Evolutionary conservation across 2,113 vertebrate genomes (phyloP), one percentile per base, ranked within the genome.

Genomic region (Silurus glanis): DNA sequence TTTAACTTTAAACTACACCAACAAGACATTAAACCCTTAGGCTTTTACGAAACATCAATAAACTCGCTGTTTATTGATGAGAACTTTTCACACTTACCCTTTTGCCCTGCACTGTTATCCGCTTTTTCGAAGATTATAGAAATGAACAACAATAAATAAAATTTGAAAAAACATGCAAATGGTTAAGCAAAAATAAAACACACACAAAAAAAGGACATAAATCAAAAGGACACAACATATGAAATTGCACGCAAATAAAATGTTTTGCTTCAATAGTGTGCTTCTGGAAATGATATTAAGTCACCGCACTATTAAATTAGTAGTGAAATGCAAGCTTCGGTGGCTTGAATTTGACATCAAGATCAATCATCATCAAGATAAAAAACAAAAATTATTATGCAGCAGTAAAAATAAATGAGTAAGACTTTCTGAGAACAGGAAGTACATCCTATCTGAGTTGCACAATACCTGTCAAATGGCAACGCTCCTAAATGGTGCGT

Each of bases 51-150:
- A 53, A 10, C 75, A 80, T 76, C 80, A 76, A 67, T 87, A 87
- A 87, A 83, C 69, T 14, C 80, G 59, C 58, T 71, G 53, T 76
- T 88, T 83, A 90, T 78, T 82, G 75, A 85, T 84, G 67, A 88
- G 85, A 83, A 37, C n/a, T 92, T 56, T 8, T 82, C 88, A 91
- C 81, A 93, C 94, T 95, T 91, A 95, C 95, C 94, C 88, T 86
- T 80, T 9, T 84, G 89, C 90, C 87, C 93, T 92, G 94, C 94
- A 87, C 86, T 91, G 94, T 92, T 90, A 92, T 94, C 95, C 87
- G 94, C 94, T 95, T 93, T 92, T 89, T 76, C 49, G 86, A 91
- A 45, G 19, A 90, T 93, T 92, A 74, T 80, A 88, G 91, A 91
- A 91, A 92, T 90, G 72, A 90, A 94, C 91, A 92, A 91, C 91